Evolutionary conservation across 2,888 invertebrate genomes (phyloP).

Genomic region (Pyrrhia umbra): DNA sequence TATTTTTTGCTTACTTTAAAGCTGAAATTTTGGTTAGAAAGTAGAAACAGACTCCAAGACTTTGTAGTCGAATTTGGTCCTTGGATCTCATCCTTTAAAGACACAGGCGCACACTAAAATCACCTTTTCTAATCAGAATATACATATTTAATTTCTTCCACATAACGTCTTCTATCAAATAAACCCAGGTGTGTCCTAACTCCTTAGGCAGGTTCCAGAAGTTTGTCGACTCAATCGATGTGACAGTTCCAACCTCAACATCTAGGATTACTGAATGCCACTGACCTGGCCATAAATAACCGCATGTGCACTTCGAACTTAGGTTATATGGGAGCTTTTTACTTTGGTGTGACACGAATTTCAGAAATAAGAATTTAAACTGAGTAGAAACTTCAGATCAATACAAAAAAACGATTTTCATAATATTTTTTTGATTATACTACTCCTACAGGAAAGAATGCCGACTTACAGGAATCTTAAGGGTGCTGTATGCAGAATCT

Average conservation of each 20-base stretch:
- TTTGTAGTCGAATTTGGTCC: background rate
- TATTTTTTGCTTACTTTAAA: background rate
- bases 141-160: background rate
- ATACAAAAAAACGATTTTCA: too few relatives aligned
- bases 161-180: background rate
- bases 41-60: background rate
- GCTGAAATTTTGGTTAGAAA: background rate
- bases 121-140: background rate
- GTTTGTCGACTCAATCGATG: constrained; percentile 34
- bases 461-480: too few relatives aligned
- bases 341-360: background rate
- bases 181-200: background rate
- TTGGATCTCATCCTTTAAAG: background rate
- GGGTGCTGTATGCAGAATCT: too few relatives aligned
- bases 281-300: constrained; percentile 58
- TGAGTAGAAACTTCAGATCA: too few relatives aligned
- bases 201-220: constrained; percentile 24
- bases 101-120: too few relatives aligned
- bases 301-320: constrained; percentile 34
- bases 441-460: too few relatives aligned
- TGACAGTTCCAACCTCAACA: constrained; percentile 64
- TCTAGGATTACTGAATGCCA: constrained; percentile 64
- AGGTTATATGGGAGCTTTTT: background rate
- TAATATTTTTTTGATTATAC: too few relatives aligned
- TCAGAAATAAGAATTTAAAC: background rate